These are phyloP conservation scores for Manacus vitellinus DNA, from an alignment of 2,113 vertebrate species.

Conservation along the genomic window DNA sequence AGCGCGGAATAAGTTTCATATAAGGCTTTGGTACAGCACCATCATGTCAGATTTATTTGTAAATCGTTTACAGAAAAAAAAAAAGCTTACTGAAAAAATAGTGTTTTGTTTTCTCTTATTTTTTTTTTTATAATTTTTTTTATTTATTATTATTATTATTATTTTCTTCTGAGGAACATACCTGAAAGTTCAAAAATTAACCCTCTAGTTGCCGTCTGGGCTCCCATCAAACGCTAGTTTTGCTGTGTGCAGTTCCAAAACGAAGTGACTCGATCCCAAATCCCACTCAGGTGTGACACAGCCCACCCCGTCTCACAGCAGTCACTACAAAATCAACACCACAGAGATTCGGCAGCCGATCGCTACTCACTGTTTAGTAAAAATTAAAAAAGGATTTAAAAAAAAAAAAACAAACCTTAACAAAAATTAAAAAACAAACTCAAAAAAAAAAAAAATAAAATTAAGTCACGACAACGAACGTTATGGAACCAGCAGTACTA, in stretches of 20 bases:
- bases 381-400: not conserved
- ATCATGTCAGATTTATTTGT: conserved; percentile 74
- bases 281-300: not conserved
- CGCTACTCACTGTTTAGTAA: conserved; percentile 23
- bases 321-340: conserved; percentile 27
- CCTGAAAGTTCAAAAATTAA: conserved; percentile 81
- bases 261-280: not conserved
- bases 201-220: conserved; percentile 74
- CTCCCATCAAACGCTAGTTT: conserved; percentile 52
- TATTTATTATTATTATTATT: not conserved
- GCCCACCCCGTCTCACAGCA: not conserved
- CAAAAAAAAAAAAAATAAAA: not conserved
- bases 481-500: conserved; percentile 65
- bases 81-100: conserved; percentile 81
- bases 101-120: conserved; percentile 53
- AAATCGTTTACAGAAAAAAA: conserved; percentile 74
- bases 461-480: conserved; percentile 41
- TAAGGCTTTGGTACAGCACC: conserved; percentile 89
- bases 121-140: not conserved
- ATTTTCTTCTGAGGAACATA: conserved; percentile 72
- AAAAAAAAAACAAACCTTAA: not conserved
- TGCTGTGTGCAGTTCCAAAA: conserved; percentile 41
- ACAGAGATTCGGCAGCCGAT: conserved; percentile 44
- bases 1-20: conserved; percentile 67
- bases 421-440: not conserved